phyloP scores from a whole-genome alignment of 1,140 invertebrate genomes.

The Drosophila orena region DNA sequence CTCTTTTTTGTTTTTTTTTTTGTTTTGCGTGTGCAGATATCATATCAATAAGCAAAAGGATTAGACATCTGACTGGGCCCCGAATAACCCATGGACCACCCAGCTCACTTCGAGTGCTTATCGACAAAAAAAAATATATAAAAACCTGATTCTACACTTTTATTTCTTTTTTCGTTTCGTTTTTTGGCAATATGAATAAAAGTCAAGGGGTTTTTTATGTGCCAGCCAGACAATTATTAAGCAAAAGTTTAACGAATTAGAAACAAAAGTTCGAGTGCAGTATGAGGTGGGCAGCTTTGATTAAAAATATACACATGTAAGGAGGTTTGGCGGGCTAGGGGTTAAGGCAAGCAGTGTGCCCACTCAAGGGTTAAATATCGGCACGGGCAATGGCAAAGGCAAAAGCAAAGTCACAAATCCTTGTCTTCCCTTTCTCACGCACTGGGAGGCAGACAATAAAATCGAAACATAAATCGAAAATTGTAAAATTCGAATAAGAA shows the following conservation, averaged over 20 bases:
- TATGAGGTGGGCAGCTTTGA: conserved; percentile 41
- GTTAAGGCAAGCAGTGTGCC: neutral
- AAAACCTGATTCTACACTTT: conserved; percentile 24
- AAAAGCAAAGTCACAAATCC: neutral
- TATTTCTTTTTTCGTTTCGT: conserved; percentile 6
- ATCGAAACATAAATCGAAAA: conserved; percentile 83
- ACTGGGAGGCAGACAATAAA: conserved; percentile 70
- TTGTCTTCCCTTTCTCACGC: neutral
- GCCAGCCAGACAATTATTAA: conserved; percentile 77
- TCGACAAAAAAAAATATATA: conserved; percentile 52
- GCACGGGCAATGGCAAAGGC: neutral
- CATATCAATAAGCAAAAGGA: conserved; percentile 84
- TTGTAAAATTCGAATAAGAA: conserved; percentile 78
- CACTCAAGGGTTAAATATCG: conserved; percentile 17
- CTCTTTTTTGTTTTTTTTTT: conserved; percentile 4
- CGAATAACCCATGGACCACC: conserved; percentile 36
- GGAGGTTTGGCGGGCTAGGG: neutral
- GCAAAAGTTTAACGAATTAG: conserved; percentile 83
- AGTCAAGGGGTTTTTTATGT: conserved; percentile 49
- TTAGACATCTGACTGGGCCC: conserved; percentile 77
- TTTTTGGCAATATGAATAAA: conserved; percentile 65
- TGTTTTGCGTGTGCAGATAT: conserved; percentile 65
- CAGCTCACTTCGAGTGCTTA: conserved; percentile 58
- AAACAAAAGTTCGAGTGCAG: conserved; percentile 53
- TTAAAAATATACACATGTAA: conserved; percentile 41